These are phyloP conservation scores for Ornithoptera alexandrae DNA, from an alignment of 2,888 invertebrate genomes.

Conservation along the genomic window DNA sequence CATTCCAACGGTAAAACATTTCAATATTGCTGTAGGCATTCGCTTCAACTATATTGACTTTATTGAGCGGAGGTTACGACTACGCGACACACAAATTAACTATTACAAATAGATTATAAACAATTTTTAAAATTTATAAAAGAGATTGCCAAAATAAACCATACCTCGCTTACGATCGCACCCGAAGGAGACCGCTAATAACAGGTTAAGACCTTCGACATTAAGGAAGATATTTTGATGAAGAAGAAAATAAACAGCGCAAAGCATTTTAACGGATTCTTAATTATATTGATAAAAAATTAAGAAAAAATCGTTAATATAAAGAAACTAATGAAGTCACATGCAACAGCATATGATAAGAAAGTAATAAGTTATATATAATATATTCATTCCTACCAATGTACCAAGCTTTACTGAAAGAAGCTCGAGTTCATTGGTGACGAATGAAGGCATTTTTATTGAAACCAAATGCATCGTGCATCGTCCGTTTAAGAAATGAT, in stretches of 20 bases:
- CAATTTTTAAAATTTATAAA: too few species aligned
- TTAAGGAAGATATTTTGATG: too few species aligned
- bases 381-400: neutral
- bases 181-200: too few species aligned
- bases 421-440: conserved; percentile 17
- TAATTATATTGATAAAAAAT: too few species aligned
- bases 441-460: conserved; percentile 8
- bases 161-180: too few species aligned
- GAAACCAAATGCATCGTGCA: conserved; percentile 2
- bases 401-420: conserved; percentile 10
- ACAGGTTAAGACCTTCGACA: too few species aligned
- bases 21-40: conserved; percentile 25
- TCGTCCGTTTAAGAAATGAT: neutral
- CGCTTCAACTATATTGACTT: conserved; percentile 18
- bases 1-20: conserved; percentile 28
- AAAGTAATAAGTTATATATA: conserved; percentile 4
- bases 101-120: too few species aligned
- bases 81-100: neutral
- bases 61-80: conserved; percentile 21
- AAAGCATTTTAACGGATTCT: too few species aligned
- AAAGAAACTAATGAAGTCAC: neutral
- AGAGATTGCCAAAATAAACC: too few species aligned
- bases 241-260: too few species aligned
- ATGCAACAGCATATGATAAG: neutral
- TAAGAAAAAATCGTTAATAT: neutral